Percentiles rank a stretch among this genome's conserved stretches.
These are phyloP conservation scores for Arctia plantaginis DNA, from an alignment of 2,888 invertebrate species.

Conservation along the genomic window DNA sequence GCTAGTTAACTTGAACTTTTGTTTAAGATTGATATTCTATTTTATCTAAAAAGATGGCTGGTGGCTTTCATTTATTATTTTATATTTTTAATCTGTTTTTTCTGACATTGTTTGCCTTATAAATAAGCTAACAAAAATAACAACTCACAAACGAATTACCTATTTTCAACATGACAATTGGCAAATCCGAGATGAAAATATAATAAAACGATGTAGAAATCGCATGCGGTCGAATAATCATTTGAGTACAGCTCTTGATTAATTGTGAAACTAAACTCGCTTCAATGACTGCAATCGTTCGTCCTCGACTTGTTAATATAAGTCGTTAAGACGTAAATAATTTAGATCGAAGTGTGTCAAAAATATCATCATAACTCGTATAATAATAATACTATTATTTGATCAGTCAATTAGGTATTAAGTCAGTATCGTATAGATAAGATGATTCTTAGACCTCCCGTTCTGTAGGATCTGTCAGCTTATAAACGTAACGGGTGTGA, in stretches of 20 bases:
- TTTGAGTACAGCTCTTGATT: neutral
- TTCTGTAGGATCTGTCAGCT: too few species aligned
- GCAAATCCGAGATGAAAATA: neutral
- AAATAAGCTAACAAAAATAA: too few species aligned
- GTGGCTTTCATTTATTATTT: too few species aligned
- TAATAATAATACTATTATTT: neutral
- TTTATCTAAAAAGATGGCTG: too few species aligned
- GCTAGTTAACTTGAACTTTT: too few species aligned
- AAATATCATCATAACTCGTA: neutral
- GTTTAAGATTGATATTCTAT: too few species aligned
- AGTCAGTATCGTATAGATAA: too few species aligned
- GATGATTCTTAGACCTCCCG: too few species aligned
- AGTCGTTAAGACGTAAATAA: neutral
- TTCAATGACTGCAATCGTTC: neutral
- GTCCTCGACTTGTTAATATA: neutral
- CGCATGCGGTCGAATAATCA: neutral
- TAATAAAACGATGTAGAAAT: neutral
- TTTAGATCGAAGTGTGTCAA: neutral
- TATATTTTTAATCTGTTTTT: too few species aligned
- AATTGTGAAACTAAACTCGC: neutral
- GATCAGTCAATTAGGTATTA: too few species aligned
- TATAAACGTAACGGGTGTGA: too few species aligned
- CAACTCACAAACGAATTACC: neutral
- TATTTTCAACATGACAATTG: neutral
- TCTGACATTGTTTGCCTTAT: too few species aligned